Percentiles rank a stretch among this genome's conserved stretches.
Conservation (phyloP, 2,888 invertebrate species). For the Terebella lapidaria region DNA sequence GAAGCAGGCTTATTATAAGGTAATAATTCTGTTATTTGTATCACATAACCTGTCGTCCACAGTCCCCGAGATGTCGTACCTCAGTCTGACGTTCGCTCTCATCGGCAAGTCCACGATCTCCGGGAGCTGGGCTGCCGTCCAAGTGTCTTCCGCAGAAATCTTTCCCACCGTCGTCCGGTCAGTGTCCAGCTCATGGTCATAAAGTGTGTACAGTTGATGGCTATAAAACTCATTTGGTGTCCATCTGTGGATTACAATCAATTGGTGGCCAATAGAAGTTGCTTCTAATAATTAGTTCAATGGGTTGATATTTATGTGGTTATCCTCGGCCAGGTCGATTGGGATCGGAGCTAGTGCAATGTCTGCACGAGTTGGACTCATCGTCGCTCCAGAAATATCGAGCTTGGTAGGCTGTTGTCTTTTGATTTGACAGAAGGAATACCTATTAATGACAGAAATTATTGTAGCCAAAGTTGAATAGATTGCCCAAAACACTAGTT, state of each 20-base stretch:
- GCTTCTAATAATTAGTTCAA: neutral
- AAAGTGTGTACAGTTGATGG: no score
- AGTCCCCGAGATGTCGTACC: no score
- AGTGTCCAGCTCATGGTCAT: neutral
- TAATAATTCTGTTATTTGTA: no score
- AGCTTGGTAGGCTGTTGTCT: neutral
- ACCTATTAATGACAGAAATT: no score
- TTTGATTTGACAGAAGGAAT: neutral
- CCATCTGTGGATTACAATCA: no score
- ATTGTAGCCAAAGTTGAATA: no score
- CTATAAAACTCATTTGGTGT: no score
- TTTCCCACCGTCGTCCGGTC: slow-evolving; percentile 49
- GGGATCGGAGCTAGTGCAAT: neutral
- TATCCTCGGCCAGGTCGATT: neutral
- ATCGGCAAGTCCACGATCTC: slow-evolving; percentile 45
- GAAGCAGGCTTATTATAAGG: no score
- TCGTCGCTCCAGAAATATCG: neutral
- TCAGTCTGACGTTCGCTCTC: slow-evolving; percentile 29
- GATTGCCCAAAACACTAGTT: no score
- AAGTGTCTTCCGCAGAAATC: slow-evolving; percentile 46
- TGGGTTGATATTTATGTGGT: neutral
- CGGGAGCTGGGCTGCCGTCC: slow-evolving; percentile 46
- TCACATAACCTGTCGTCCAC: no score
- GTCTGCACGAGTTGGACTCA: neutral
- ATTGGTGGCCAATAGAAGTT: no score